These are phyloP conservation scores for Buphagus erythrorhynchus DNA, from an alignment of 2,797 vertebrate species.

Conservation along the genomic window DNA sequence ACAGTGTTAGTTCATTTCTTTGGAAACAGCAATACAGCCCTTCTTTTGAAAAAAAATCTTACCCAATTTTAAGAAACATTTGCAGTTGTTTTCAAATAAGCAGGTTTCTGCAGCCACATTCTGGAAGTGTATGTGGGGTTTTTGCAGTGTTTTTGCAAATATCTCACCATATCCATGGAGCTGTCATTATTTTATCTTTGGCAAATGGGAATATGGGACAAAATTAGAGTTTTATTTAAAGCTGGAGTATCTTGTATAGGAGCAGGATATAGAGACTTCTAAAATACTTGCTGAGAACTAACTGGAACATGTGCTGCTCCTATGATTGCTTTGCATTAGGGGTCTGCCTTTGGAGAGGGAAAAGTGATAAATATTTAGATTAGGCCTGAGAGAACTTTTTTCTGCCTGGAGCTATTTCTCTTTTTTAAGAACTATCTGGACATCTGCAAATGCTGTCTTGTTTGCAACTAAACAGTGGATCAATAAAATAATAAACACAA, in stretches of 20 bases:
- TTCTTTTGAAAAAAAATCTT: not conserved
- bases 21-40: not conserved
- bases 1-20: not conserved
- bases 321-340: not conserved
- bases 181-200: not conserved
- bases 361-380: not conserved
- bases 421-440: not conserved
- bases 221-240: not conserved
- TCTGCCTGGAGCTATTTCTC: not conserved
- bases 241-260: not conserved
- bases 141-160: not conserved
- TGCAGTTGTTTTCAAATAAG: not conserved
- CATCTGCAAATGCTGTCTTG: constrained; percentile 10
- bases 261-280: not conserved
- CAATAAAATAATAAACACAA: constrained; percentile 62
- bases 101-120: not conserved
- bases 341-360: not conserved
- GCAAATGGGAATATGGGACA: not conserved
- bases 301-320: not conserved
- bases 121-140: not conserved
- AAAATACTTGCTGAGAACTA: not conserved
- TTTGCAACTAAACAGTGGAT: constrained; percentile 54
- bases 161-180: not conserved
- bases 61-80: not conserved
- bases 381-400: not conserved